A percentile compares a stretch with the other conserved stretches of the same genome.
phyloP scores from a whole-genome alignment of 2,797 vertebrate genomes.

The Astyanax mexicanus region DNA sequence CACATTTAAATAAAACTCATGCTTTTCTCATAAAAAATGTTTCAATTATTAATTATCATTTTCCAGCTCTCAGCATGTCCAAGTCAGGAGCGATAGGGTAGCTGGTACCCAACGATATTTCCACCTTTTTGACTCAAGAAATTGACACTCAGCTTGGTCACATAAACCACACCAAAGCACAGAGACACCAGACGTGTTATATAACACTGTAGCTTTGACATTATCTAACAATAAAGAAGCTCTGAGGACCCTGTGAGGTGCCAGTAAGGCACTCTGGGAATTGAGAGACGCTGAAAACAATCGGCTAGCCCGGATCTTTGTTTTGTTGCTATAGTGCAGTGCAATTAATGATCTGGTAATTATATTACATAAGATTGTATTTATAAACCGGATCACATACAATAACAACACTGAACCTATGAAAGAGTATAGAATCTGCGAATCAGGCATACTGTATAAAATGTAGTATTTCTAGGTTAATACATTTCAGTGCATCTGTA shows the following conservation, averaged over 20 bases:
- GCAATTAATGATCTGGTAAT: too few species aligned
- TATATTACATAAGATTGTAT: conserved; percentile 5
- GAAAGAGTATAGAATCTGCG: too few species aligned
- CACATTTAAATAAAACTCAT: too few species aligned
- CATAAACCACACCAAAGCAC: background rate
- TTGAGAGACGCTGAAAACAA: background rate
- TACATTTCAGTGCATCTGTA: too few species aligned
- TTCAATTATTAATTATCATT: too few species aligned
- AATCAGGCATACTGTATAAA: too few species aligned
- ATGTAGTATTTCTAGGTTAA: too few species aligned
- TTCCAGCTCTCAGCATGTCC: background rate
- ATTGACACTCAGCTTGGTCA: background rate
- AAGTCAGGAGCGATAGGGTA: background rate
- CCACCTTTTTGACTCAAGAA: background rate
- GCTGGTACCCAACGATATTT: background rate
- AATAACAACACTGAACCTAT: too few species aligned
- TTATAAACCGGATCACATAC: conserved; percentile 34
- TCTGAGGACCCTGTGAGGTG: background rate
- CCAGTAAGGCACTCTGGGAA: background rate
- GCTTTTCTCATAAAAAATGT: too few species aligned
- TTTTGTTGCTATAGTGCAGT: background rate
- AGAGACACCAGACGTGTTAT: background rate
- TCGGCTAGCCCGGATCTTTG: background rate
- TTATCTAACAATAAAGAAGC: background rate
- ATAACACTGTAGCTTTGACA: background rate